Evolutionary conservation across 2,888 invertebrate genomes (phyloP).

Genomic region (Oligia latruncula): DNA sequence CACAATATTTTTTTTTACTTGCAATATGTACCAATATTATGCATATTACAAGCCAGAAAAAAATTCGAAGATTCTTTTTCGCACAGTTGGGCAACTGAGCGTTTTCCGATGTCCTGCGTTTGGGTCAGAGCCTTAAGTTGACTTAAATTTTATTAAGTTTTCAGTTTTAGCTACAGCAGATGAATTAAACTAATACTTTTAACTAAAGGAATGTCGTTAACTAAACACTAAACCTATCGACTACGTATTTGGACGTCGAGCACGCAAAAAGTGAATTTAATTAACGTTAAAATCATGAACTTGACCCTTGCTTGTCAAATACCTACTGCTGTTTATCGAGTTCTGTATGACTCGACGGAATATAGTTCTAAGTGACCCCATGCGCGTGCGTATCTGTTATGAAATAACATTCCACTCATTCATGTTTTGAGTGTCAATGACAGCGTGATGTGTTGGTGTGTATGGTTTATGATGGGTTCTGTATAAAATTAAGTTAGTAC

Average conservation of each 20-base stretch:
- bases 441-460: constrained; percentile 40
- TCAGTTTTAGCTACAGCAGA: not conserved
- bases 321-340: constrained; percentile 22
- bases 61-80: no score
- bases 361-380: constrained; percentile 52
- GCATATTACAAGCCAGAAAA: no score
- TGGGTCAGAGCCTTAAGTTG: not conserved
- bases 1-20: not conserved
- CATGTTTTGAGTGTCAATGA: constrained; percentile 64
- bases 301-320: constrained; percentile 45
- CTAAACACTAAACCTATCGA: constrained; percentile 28
- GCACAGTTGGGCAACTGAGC: not conserved
- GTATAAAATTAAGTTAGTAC: not conserved
- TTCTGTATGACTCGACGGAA: constrained; percentile 48
- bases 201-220: constrained; percentile 28
- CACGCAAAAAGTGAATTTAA: constrained; percentile 48
- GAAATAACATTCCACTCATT: constrained; percentile 63
- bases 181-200: not conserved
- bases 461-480: constrained; percentile 28
- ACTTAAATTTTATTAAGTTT: not conserved
- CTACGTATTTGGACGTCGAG: constrained; percentile 14
- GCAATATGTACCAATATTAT: not conserved
- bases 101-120: not conserved
- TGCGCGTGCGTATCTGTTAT: constrained; percentile 57
- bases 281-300: constrained; percentile 58